These are phyloP conservation scores for Trialeurodes vaporariorum DNA, from an alignment of 1,140 invertebrate species.

Conservation along the genomic window DNA sequence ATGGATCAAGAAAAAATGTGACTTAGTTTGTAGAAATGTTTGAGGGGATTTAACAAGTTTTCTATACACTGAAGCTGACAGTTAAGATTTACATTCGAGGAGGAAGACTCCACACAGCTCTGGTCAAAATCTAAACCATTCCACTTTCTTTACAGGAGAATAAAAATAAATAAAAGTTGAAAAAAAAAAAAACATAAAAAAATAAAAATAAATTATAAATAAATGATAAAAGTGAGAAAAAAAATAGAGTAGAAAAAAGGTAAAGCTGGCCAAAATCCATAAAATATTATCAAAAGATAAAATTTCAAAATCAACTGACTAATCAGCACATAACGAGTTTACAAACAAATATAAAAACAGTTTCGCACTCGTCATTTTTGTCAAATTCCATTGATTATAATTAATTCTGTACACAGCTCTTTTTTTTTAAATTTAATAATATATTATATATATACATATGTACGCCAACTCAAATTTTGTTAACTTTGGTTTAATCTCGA, in stretches of 20 bases:
- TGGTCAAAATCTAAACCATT: too few species aligned
- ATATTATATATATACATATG: neutral
- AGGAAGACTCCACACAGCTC: too few species aligned
- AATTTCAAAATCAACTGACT: neutral
- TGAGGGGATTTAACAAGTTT: too few species aligned
- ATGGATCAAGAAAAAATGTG: too few species aligned
- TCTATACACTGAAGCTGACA: too few species aligned
- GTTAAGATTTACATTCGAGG: too few species aligned
- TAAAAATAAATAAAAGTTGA: too few species aligned
- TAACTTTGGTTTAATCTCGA: neutral
- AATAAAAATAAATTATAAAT: neutral
- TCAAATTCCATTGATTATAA: neutral
- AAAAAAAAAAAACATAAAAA: too few species aligned
- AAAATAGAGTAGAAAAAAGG: neutral
- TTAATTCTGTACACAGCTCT: neutral
- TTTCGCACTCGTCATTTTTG: neutral
- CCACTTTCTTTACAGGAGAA: too few species aligned
- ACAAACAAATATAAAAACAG: neutral
- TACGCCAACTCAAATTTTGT: neutral
- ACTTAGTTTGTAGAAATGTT: too few species aligned
- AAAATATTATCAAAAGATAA: neutral
- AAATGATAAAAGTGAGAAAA: conserved; percentile 1
- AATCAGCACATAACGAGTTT: neutral
- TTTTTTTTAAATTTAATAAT: neutral
- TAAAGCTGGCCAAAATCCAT: neutral